phyloP scores from a whole-genome alignment of 2,888 invertebrate species.

The Cremastinae sp. region DNA sequence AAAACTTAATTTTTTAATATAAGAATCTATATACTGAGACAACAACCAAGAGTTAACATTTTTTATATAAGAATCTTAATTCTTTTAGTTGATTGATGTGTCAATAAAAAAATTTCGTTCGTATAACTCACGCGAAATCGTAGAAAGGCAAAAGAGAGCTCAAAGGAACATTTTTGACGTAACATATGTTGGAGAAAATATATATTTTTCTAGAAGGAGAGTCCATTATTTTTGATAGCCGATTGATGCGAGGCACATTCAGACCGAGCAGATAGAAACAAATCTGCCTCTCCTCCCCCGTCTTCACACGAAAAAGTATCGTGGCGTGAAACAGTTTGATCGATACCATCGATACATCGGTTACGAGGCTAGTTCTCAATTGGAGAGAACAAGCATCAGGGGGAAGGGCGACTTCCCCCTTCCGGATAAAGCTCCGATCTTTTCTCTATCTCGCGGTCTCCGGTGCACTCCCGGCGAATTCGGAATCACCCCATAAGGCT shows the following conservation, averaged over 20 bases:
- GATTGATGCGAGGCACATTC: not conserved
- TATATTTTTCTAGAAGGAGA: not conserved
- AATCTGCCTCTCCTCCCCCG: constrained; percentile 23
- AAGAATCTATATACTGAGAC: too few species aligned
- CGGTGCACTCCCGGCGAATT: constrained; percentile 52
- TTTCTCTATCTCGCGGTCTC: constrained; percentile 27
- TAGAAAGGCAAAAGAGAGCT: too few species aligned
- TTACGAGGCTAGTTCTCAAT: constrained; percentile 20
- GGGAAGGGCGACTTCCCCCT: constrained; percentile 22
- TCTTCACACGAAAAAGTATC: constrained; percentile 37
- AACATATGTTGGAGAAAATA: too few species aligned
- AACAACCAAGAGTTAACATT: too few species aligned
- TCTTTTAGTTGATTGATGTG: too few species aligned
- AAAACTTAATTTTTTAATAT: too few species aligned
- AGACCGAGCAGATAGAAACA: constrained; percentile 18
- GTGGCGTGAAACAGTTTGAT: constrained; percentile 42
- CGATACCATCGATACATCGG: constrained; percentile 51
- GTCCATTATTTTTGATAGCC: not conserved
- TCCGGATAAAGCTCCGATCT: constrained; percentile 36
- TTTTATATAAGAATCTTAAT: too few species aligned
- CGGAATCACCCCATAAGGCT: constrained; percentile 51
- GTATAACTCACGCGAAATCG: too few species aligned
- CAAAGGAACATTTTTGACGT: too few species aligned
- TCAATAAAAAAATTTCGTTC: too few species aligned
- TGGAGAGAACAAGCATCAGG: not conserved